These are phyloP conservation scores for Crematogaster levior DNA, from an alignment of 2,888 invertebrate genomes.

Conservation along the genomic window DNA sequence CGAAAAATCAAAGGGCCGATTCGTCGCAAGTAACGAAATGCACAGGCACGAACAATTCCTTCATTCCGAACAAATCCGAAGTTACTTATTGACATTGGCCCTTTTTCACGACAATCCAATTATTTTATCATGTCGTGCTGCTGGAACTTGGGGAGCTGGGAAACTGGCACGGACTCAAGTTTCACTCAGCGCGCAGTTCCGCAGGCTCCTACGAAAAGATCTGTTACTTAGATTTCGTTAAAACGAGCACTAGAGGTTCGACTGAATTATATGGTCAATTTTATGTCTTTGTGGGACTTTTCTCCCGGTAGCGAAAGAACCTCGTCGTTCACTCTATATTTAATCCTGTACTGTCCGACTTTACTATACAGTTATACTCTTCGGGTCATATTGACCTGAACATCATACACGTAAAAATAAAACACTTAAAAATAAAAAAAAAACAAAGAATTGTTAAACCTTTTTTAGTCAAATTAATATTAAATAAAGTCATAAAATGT, in stretches of 20 bases:
- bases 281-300: slow-evolving; percentile 3
- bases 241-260: background rate
- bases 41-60: slow-evolving; percentile 1
- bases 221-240: slow-evolving; percentile 50
- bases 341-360: no score
- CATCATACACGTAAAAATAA: no score
- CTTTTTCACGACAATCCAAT: slow-evolving; percentile 70
- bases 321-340: background rate
- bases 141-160: slow-evolving; percentile 59
- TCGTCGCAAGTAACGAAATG: slow-evolving; percentile 14
- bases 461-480: no score
- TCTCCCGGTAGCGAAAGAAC: slow-evolving; percentile 8
- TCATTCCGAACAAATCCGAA: background rate
- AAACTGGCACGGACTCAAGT: slow-evolving; percentile 74
- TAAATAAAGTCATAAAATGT: no score
- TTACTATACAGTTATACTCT: no score
- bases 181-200: slow-evolving; percentile 47
- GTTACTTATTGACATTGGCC: slow-evolving; percentile 73
- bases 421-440: no score
- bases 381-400: no score
- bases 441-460: no score
- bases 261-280: slow-evolving; percentile 17
- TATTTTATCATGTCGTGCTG: slow-evolving; percentile 65
- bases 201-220: slow-evolving; percentile 14
- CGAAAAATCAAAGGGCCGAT: background rate